Evolutionary conservation across 53 echinoderm and acorn worm species (phyloP), one percentile per base, ranked within the genome.

Genomic region (Echinometra lucunter): DNA sequence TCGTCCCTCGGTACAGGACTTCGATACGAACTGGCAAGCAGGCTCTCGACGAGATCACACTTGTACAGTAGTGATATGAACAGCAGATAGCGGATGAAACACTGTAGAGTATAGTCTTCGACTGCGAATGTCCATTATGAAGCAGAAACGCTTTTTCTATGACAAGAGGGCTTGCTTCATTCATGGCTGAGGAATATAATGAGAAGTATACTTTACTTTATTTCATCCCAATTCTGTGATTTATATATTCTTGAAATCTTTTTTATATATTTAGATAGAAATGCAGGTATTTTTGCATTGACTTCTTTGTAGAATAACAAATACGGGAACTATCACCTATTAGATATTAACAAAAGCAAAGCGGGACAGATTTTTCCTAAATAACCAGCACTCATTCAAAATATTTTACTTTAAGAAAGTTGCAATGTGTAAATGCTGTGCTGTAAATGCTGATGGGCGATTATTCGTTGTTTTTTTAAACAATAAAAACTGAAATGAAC

Each of bases 1-100:
- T 83, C 47, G 44, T 85, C n/a, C 94, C 94, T 60, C 94, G 94
- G 40, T 60, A 18, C 83, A 35, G 94, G 85, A 34, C 92, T 27
- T 37, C 91, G 38, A 80, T 92, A 92, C 92, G 92, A 11, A 92
- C 92, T 21, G 92, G 92, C 92, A 92, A 92, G 92, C 53, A 57
- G 11, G 92, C 92, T 7, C 92, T 92, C 37, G 92, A 92, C 21
- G 92, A 92, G 92, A 57, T 92, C 56, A 92, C 92, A 55, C 92
- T 92, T 4, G 78, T 92, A 57, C 92, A 92, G 80, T 92, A 92
- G 37, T 15, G 3, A 28, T 12, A 35, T 30, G 34, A 40, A 6
- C 38, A 28, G 19, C 78, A 42, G 78, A 23, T 45, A 49, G 49
- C 49, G 13, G 28, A 85, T 85, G 8, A 28, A 35, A 45, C 9